Conservation (phyloP, 2,797 vertebrate species). For the Etheostoma nigrum region DNA sequence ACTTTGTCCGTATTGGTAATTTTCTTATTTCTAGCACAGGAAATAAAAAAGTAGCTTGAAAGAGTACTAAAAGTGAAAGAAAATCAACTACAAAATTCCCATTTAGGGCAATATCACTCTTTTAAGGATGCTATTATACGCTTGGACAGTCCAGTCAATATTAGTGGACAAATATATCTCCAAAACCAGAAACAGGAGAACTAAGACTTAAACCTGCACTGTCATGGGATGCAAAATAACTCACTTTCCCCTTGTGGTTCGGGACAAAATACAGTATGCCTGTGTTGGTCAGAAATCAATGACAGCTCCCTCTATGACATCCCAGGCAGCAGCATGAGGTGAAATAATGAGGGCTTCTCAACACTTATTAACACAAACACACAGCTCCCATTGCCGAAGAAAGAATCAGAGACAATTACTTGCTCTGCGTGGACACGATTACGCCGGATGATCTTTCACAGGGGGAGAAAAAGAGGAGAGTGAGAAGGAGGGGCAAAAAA, state of each 20-base stretch:
- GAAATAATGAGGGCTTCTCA: conserved; percentile 59
- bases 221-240: conserved; percentile 52
- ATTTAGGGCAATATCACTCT: conserved; percentile 26
- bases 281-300: conserved; percentile 57
- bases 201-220: conserved; percentile 33
- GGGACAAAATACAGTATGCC: conserved; percentile 53
- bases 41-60: conserved; percentile 41
- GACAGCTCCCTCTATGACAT: conserved; percentile 32
- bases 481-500: neutral
- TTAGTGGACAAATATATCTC: conserved; percentile 40
- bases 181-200: conserved; percentile 32
- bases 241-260: conserved; percentile 31
- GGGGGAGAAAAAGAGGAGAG: neutral
- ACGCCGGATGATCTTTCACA: conserved; percentile 27
- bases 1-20: conserved; percentile 16
- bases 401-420: conserved; percentile 38
- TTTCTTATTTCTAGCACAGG: conserved; percentile 10
- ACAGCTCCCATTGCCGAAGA: conserved; percentile 22
- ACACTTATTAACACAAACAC: conserved; percentile 73
- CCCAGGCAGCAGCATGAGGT: conserved; percentile 9
- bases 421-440: conserved; percentile 12
- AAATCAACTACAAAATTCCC: conserved; percentile 33
- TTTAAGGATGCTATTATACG: conserved; percentile 59
- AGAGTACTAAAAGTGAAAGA: conserved; percentile 22
- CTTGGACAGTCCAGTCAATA: conserved; percentile 54